Evolutionary conservation across 2,888 invertebrate species (phyloP).

Genomic region (Desoria tigrina): DNA sequence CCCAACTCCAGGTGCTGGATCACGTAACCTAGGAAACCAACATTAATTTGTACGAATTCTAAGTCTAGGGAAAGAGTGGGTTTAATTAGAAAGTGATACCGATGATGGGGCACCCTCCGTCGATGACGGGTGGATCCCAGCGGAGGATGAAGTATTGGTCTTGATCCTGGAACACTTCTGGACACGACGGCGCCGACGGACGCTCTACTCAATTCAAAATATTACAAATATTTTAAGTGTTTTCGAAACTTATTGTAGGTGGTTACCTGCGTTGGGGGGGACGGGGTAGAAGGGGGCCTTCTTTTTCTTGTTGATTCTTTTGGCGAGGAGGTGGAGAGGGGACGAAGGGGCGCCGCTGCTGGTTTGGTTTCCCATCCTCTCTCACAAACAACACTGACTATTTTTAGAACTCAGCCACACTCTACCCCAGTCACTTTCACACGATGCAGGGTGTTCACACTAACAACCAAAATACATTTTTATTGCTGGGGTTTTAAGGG

Average conservation of each 20-base stretch:
- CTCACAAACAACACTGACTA: too few relatives aligned
- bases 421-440: too few relatives aligned
- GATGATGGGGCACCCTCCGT: constrained; percentile 83
- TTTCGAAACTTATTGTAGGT: background rate
- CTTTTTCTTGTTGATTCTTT: constrained; percentile 14
- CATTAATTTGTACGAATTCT: background rate
- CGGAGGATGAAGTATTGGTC: constrained; percentile 59
- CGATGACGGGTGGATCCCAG: constrained; percentile 77
- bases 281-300: constrained; percentile 24
- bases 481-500: too few relatives aligned
- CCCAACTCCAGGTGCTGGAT: constrained; percentile 48
- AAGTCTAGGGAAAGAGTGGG: background rate
- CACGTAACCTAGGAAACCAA: constrained; percentile 37
- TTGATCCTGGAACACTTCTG: constrained; percentile 39
- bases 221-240: background rate
- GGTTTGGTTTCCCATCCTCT: constrained; percentile 9
- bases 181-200: constrained; percentile 31
- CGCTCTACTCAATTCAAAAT: constrained; percentile 19
- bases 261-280: constrained; percentile 32
- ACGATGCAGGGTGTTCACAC: too few relatives aligned
- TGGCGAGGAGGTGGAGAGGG: background rate
- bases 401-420: too few relatives aligned
- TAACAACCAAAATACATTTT: too few relatives aligned
- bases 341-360: background rate
- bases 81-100: constrained; percentile 53